Conservation (phyloP, 2,888 invertebrate genomes). For the Bedellia somnulentella region DNA sequence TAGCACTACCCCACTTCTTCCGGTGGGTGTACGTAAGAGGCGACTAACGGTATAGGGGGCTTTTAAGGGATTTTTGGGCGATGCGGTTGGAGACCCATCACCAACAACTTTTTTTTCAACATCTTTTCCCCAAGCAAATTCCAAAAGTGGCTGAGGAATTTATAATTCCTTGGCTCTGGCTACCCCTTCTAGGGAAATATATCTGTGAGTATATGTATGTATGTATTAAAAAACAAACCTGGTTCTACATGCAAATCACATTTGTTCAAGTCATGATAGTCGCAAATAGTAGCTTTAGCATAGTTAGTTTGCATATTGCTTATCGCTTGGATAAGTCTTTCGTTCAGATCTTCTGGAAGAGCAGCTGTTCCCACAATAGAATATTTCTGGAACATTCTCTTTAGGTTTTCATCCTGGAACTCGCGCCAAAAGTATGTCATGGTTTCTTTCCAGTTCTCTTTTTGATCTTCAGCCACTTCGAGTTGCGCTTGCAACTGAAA, state of each 20-base stretch:
- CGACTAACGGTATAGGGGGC: no score
- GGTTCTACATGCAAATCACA: conserved; percentile 77
- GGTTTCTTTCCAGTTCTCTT: conserved; percentile 67
- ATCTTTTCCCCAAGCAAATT: no score
- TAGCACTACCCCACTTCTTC: no score
- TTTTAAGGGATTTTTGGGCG: no score
- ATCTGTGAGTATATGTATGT: no score
- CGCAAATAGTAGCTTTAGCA: conserved; percentile 77
- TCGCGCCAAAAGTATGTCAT: conserved; percentile 72
- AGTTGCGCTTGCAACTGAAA: conserved; percentile 31
- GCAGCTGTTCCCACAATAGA: conserved; percentile 73
- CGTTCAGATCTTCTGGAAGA: conserved; percentile 69
- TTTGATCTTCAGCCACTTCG: conserved; percentile 55
- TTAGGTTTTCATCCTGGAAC: conserved; percentile 68
- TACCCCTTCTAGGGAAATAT: no score
- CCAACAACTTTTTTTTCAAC: no score
- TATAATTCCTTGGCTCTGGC: no score
- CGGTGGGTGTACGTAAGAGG: no score
- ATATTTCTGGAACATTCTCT: conserved; percentile 73
- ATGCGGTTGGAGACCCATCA: no score
- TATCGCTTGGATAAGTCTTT: conserved; percentile 61
- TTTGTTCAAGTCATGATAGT: conserved; percentile 61
- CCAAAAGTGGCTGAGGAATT: no score
- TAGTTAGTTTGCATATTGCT: conserved; percentile 76
- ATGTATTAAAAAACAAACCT: conserved; percentile 32